Evolutionary conservation across 2,113 vertebrate species (phyloP).

Genomic region (Chrysemys picta): DNA sequence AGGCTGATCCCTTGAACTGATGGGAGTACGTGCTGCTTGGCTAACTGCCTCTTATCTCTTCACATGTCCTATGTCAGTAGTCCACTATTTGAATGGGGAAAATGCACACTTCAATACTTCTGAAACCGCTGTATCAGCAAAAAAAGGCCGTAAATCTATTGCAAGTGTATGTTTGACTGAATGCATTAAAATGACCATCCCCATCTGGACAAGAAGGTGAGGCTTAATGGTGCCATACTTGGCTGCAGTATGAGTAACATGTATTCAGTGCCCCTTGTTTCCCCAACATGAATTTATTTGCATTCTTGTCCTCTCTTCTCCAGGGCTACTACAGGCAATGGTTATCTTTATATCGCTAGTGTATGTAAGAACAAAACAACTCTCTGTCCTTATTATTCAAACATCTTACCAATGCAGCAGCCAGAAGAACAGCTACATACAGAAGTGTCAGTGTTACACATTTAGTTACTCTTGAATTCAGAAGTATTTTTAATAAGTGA

Average conservation of each 20-base stretch:
- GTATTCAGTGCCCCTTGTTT: neutral
- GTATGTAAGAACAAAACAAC: neutral
- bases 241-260: neutral
- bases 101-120: too few species aligned
- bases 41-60: neutral
- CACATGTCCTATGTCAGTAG: neutral
- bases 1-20: neutral
- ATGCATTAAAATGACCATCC: neutral
- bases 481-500: neutral
- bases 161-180: neutral
- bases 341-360: neutral
- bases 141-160: neutral
- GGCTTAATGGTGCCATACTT: neutral
- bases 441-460: neutral
- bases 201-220: fast-evolving
- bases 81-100: neutral
- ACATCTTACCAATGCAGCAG: neutral
- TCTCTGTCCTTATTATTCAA: neutral
- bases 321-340: neutral
- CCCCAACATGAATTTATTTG: neutral
- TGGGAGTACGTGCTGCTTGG: too few species aligned
- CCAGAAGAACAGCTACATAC: neutral
- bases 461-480: neutral
- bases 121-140: too few species aligned
- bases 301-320: neutral